A percentile compares a stretch with the other conserved stretches of the same genome.
These are phyloP conservation scores for Anguilla pacifica DNA, from an alignment of 2,797 vertebrate genomes.

Conservation along the genomic window DNA sequence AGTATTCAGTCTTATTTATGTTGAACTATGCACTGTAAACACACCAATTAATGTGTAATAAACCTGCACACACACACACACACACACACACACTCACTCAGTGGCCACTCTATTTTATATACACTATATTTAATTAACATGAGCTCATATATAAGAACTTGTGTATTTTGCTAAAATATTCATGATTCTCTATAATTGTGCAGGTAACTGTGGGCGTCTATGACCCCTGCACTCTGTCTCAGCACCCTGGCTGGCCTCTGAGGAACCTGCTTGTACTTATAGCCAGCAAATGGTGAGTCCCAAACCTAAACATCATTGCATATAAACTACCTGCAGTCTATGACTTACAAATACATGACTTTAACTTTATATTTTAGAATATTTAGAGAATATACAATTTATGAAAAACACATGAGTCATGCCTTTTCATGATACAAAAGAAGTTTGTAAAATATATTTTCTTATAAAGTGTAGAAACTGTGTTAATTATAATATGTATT, in stretches of 20 bases:
- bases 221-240: slow-evolving; percentile 90
- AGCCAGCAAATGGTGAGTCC: slow-evolving; percentile 83
- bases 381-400: background rate
- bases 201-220: slow-evolving; percentile 91
- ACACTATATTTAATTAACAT: background rate
- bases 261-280: slow-evolving; percentile 89
- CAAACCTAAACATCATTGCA: background rate
- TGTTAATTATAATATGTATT: no score
- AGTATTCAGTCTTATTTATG: background rate
- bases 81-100: no score
- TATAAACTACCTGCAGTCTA: background rate
- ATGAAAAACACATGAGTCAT: background rate
- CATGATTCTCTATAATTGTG: slow-evolving; percentile 49
- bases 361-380: no score
- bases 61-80: no score
- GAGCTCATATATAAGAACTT: background rate
- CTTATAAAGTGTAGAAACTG: no score
- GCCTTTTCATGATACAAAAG: background rate
- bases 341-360: background rate
- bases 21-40: background rate
- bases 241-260: slow-evolving; percentile 96
- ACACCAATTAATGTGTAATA: no score
- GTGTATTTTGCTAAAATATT: background rate
- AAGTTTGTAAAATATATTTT: background rate
- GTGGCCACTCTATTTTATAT: no score